These are phyloP conservation scores for Nesoenas mayeri DNA, from an alignment of 2,113 vertebrate genomes.

Conservation along the genomic window DNA sequence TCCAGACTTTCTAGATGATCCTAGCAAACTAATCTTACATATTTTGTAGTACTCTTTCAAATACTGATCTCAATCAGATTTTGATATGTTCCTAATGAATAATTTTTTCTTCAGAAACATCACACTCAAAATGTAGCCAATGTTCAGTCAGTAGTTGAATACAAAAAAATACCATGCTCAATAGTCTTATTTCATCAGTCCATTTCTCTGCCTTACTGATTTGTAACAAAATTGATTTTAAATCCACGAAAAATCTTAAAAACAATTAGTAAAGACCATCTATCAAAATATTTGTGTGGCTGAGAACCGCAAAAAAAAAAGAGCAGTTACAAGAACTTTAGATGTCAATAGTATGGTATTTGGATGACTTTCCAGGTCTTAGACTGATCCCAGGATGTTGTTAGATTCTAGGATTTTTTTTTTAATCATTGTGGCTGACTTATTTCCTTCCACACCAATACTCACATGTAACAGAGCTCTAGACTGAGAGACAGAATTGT, in stretches of 20 bases:
- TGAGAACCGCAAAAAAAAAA: background rate
- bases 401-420: background rate
- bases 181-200: background rate
- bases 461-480: background rate
- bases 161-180: background rate
- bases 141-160: background rate
- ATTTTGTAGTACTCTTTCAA: background rate
- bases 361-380: background rate
- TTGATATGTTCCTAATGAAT: background rate
- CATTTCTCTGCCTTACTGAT: background rate
- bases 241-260: background rate
- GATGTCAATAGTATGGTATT: background rate
- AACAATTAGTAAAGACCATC: background rate
- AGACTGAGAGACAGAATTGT: background rate
- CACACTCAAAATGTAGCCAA: background rate
- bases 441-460: background rate
- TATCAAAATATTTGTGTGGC: accelerated
- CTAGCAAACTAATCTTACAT: background rate
- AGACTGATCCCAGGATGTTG: background rate
- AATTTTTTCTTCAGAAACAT: background rate
- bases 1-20: background rate
- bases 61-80: background rate
- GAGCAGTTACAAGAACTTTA: background rate
- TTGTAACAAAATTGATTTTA: background rate
- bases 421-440: background rate